Conservation (phyloP, 2,888 invertebrate species). For the Chironomus tentans region DNA sequence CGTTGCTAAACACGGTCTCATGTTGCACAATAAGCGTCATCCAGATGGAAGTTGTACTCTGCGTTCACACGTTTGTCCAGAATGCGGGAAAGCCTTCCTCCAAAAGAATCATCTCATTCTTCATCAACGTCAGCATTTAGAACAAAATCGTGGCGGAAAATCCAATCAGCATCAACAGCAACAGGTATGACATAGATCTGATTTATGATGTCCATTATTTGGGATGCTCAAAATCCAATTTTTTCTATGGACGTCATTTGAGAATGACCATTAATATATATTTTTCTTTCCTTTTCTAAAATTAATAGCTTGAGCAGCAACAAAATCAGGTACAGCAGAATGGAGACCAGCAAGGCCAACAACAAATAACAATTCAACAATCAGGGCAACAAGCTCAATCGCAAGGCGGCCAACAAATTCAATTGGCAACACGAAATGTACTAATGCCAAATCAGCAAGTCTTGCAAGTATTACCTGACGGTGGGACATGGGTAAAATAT, state of each 20-base stretch:
- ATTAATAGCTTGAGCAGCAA: conserved; percentile 7
- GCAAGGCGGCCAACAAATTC: conserved; percentile 29
- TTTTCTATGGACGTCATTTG: conserved; percentile 27
- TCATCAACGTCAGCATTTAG: conserved; percentile 66
- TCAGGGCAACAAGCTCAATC: conserved; percentile 28
- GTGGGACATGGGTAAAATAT: conserved; percentile 45
- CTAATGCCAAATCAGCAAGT: conserved; percentile 43
- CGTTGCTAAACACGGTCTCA: conserved; percentile 70
- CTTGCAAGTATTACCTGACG: conserved; percentile 38
- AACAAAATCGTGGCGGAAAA: conserved; percentile 41
- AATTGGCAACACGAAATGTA: conserved; percentile 41
- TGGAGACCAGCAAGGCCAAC: conserved; percentile 33
- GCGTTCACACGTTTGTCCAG: conserved; percentile 67
- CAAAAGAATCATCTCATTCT: conserved; percentile 76
- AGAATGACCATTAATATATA: background rate
- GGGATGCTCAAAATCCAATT: too few species aligned
- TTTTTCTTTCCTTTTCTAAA: background rate
- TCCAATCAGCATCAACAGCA: conserved; percentile 42
- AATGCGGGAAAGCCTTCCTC: conserved; percentile 77
- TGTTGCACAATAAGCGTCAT: conserved; percentile 70
- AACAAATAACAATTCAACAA: conserved; percentile 32
- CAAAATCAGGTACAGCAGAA: conserved; percentile 35
- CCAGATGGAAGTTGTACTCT: conserved; percentile 72
- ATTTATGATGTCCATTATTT: too few species aligned
- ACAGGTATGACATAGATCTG: conserved; percentile 24